Evolutionary conservation across 2,113 vertebrate genomes (phyloP), one percentile per base, ranked within the genome.

Genomic region (Butorides virescens): DNA sequence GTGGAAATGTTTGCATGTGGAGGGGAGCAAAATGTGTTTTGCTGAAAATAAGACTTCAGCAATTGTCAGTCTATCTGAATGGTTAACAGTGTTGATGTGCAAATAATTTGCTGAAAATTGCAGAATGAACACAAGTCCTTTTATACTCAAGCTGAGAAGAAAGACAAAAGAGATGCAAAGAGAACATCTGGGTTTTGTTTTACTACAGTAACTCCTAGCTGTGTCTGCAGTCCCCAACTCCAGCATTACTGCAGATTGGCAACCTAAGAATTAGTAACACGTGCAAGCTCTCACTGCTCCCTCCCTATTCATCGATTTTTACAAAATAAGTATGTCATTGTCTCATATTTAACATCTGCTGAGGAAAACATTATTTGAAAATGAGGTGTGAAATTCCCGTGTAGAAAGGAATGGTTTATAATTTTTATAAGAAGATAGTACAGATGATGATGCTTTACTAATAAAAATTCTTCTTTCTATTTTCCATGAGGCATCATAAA

Each of bases 21-120:
- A 93, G 27, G 18, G 39, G 26, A 86, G 37, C 6, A 94, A 96
- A 95, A 92, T 25, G 19, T 86, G 62, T 93, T 92, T 96, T 92
- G 55, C 59, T 92, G 86, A 93, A 96, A 93, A 95, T 63, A 88
- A 75, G 61, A 63, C 56, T 94, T 76, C 44, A 59, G n/a, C 1
- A 17, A 71, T 72, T 95, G 82, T 77, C 56, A 72, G 23, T 34
- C 10, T 86, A 67, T 83, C 30, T 86, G 32, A 55, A 55, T 61
- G 42, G 34, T 77, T 89, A 71, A 84, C 37, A 63, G 20, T 44
- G 21, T 34, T 81, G 56, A 79, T 34, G 37, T 78, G 59, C 20
- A 84, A 95, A 93, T 32, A 23, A 81, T 74, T 62, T 90, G 47
- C 21, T 49, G 72, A 67, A 84, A 83, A 88, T 62, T 90, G 21